phyloP scores from a whole-genome alignment of 2,113 vertebrate species.

The Dasyornis broadbenti region DNA sequence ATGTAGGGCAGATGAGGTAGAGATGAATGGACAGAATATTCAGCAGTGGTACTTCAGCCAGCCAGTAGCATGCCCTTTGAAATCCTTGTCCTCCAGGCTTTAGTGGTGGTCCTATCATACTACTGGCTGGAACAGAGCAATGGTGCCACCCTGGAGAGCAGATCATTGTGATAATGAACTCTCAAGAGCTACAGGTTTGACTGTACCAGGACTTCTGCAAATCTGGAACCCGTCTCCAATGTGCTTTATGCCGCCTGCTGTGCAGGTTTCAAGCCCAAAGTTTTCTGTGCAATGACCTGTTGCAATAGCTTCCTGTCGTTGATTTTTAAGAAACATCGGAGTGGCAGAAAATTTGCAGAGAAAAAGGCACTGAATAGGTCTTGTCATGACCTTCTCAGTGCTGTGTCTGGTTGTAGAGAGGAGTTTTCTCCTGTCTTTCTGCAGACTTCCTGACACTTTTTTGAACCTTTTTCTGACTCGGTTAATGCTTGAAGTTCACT shows the following conservation, averaged over 20 bases:
- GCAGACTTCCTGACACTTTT: neutral
- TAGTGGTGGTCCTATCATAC: neutral
- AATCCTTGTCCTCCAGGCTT: neutral
- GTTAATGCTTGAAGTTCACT: neutral
- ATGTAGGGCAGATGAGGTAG: neutral
- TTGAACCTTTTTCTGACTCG: neutral
- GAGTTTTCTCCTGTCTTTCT: neutral
- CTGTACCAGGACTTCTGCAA: neutral
- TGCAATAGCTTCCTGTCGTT: neutral
- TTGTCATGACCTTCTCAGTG: neutral
- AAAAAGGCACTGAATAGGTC: neutral
- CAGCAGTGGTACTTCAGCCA: neutral
- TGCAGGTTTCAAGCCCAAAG: neutral
- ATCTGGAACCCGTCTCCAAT: accelerated
- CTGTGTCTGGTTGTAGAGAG: neutral
- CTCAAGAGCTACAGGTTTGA: neutral
- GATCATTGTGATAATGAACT: neutral
- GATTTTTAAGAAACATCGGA: neutral
- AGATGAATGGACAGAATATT: neutral
- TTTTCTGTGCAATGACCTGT: neutral
- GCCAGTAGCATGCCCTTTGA: neutral
- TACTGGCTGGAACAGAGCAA: neutral
- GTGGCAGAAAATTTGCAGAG: neutral
- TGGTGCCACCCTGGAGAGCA: neutral
- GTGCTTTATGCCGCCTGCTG: neutral